Evolutionary conservation across 2,797 vertebrate species (phyloP).

Genomic region (Pangasius macronema): DNA sequence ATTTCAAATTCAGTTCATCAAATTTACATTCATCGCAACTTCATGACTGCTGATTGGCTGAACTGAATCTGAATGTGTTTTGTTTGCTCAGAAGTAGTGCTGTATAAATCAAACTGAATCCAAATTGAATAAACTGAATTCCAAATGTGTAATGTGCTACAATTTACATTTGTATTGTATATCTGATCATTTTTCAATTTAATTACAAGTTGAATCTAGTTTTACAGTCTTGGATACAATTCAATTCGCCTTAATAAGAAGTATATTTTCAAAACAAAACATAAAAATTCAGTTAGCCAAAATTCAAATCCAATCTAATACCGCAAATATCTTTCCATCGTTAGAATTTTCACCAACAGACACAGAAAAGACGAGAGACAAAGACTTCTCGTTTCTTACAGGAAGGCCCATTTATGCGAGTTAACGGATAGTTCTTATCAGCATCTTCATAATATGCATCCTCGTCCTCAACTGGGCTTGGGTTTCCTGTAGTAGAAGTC

Average conservation of each 20-base stretch:
- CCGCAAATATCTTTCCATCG: too few relatives aligned
- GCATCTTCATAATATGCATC: constrained; percentile 97
- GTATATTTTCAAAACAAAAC: background rate
- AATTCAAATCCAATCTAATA: background rate
- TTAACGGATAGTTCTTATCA: constrained; percentile 90
- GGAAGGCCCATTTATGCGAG: constrained; percentile 87
- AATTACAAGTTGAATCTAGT: background rate
- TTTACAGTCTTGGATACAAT: background rate
- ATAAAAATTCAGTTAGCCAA: background rate
- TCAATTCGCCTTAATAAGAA: too few relatives aligned
- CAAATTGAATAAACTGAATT: background rate
- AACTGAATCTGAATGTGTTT: background rate
- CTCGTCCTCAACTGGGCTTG: constrained; percentile 89
- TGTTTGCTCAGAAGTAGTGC: background rate
- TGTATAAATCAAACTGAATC: background rate
- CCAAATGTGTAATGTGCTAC: background rate
- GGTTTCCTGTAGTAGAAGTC: constrained; percentile 75
- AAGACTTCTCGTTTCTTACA: constrained; percentile 71
- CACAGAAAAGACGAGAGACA: background rate
- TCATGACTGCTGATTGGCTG: background rate
- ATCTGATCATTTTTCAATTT: background rate
- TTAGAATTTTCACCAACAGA: background rate
- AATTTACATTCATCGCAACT: background rate
- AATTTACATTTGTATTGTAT: background rate
- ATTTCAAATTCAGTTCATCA: background rate